Evolutionary conservation across 1,140 invertebrate genomes (phyloP).

Genomic region (Anastatus disparis): DNA sequence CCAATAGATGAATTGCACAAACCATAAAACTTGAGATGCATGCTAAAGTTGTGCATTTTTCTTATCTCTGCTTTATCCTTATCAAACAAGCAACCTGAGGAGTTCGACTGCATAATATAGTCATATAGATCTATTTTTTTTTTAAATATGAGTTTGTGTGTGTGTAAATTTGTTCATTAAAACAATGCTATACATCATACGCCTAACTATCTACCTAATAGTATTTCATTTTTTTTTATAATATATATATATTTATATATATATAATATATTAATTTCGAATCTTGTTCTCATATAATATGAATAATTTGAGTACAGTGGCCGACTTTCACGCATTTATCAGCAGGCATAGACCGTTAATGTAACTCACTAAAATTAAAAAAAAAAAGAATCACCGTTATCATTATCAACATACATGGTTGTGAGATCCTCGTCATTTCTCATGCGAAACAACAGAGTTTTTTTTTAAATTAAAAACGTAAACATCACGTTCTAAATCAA

Average conservation of each 20-base stretch:
- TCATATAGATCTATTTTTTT: slow-evolving; percentile 35
- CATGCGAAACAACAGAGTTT: slow-evolving; percentile 19
- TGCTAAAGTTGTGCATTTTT: slow-evolving; percentile 29
- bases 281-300: slow-evolving; percentile 60
- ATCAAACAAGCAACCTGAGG: slow-evolving; percentile 23
- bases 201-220: slow-evolving; percentile 58
- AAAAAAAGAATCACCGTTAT: slow-evolving; percentile 28
- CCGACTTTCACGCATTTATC: slow-evolving; percentile 51
- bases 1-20: slow-evolving; percentile 28
- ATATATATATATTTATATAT: slow-evolving; percentile 38
- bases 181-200: slow-evolving; percentile 62
- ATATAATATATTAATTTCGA: slow-evolving; percentile 64
- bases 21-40: neutral
- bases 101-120: slow-evolving; percentile 34
- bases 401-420: slow-evolving; percentile 22
- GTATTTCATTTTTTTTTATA: slow-evolving; percentile 47
- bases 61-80: neutral
- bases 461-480: slow-evolving; percentile 24
- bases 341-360: slow-evolving; percentile 63
- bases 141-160: slow-evolving; percentile 39
- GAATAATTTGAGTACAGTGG: slow-evolving; percentile 63
- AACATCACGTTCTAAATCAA: slow-evolving; percentile 36
- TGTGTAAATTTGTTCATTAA: slow-evolving; percentile 50
- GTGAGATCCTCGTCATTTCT: slow-evolving; percentile 35
- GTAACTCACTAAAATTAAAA: slow-evolving; percentile 45